phyloP scores from a whole-genome alignment of 2,888 invertebrate species.

The Polydrusus cervinus region DNA sequence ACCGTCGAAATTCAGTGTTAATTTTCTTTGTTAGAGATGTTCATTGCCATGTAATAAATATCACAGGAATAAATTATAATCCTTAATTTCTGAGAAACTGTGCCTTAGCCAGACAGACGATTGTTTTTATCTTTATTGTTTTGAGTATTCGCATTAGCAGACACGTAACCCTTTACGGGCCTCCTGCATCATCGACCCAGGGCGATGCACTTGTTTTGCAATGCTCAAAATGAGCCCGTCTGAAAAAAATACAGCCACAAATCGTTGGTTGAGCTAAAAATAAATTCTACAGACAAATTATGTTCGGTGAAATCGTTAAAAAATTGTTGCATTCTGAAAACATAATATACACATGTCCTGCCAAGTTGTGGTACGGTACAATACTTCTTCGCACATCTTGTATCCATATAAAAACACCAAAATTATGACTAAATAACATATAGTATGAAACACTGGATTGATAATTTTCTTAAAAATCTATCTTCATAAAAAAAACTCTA shows the following conservation, averaged over 20 bases:
- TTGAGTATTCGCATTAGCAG: slow-evolving; percentile 30
- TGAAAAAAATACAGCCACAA: slow-evolving; percentile 41
- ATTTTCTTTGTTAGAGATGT: slow-evolving; percentile 11
- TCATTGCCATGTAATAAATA: slow-evolving; percentile 29
- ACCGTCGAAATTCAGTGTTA: no score
- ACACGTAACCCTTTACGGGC: slow-evolving; percentile 38
- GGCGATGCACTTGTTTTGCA: slow-evolving; percentile 51
- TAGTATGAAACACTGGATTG: no score
- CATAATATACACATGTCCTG: background rate
- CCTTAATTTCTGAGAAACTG: slow-evolving; percentile 34
- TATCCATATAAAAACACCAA: no score
- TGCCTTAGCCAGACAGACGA: slow-evolving; percentile 16
- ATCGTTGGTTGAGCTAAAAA: slow-evolving; percentile 37
- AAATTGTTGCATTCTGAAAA: slow-evolving; percentile 40
- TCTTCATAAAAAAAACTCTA: no score
- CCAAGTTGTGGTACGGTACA: no score
- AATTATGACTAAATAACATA: no score
- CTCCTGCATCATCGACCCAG: slow-evolving; percentile 33
- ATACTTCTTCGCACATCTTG: no score
- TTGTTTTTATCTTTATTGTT: slow-evolving; percentile 34
- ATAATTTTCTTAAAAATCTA: no score
- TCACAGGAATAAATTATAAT: slow-evolving; percentile 25
- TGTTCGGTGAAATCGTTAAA: slow-evolving; percentile 41
- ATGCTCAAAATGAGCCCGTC: slow-evolving; percentile 45
- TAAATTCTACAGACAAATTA: slow-evolving; percentile 36